Base-by-base conservation (phyloP, 2,888 invertebrate genomes). In the Lysandra coridon region DNA sequence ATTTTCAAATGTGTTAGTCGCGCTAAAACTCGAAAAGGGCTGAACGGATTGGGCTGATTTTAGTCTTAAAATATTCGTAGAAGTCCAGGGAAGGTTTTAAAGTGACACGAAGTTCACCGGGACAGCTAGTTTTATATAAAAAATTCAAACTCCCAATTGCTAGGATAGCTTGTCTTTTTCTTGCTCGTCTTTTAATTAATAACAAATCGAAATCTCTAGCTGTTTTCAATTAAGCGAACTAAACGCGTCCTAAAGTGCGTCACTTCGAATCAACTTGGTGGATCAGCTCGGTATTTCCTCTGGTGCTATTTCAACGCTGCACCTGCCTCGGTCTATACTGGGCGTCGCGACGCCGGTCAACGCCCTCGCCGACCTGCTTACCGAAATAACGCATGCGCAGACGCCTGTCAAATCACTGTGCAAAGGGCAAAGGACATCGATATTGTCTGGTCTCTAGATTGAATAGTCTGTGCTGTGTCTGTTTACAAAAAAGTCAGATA, bases 311-410 rank as follows among this genome's bases (percentile, higher is more conserved):
- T 85, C 80, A 79, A 84, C 80, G 80, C 79, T 64, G 79, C 80
- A 81, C 80, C 82, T 80, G 91, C 92, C 91, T 57, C 57, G 17
- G 89, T 89, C 83, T 81, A 88, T 91, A 88, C 90, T 89, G 91
- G 92, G 87, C 91, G 91, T 90, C 92, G 93, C 92, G 92, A 89
- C 92, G 91, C 88, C 87, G 92, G 92, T 80, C 93, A 87, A 89
- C 87, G 92, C 92, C 90, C 91, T 88, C 90, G 82, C 83, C 93
- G 93, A 93, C 94, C 94, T 89, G 91, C 89, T 92, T 93, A 91
- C 93, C 90, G 89, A 93, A 93, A 93, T 93, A 93, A 88, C 81
- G 82, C 82, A 81, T 83, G 83, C 83, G 82, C 80, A 81, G 82
- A 83, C 81, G 81, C 79, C 44, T 33, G 69, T 69, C 69, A 69